Conservation (phyloP, 1,140 invertebrate species). For the Drosophila bifasciata region DNA sequence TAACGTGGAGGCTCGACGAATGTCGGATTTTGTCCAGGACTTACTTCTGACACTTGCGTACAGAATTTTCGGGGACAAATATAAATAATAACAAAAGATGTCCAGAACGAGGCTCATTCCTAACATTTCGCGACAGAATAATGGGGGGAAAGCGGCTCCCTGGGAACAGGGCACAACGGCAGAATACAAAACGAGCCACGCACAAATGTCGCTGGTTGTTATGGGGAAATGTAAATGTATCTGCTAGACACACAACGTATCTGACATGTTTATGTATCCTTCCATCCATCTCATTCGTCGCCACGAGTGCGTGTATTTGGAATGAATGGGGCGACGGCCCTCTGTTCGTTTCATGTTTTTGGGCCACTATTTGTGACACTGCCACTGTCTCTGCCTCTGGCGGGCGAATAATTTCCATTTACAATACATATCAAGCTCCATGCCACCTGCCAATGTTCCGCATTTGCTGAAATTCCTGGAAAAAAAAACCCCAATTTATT, state of each 20-base stretch:
- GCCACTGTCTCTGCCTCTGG: slow-evolving; percentile 1
- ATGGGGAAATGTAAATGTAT: slow-evolving; percentile 64
- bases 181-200: slow-evolving; percentile 54
- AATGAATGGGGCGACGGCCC: neutral
- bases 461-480: slow-evolving; percentile 20
- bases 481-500: slow-evolving; percentile 50
- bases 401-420: slow-evolving; percentile 28
- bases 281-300: slow-evolving; percentile 23
- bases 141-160: slow-evolving; percentile 6
- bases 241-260: slow-evolving; percentile 59
- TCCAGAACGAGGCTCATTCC: too few species aligned
- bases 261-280: slow-evolving; percentile 39
- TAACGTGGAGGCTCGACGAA: slow-evolving; percentile 6
- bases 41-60: too few species aligned
- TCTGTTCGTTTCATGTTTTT: slow-evolving; percentile 28
- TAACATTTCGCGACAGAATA: too few species aligned
- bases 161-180: slow-evolving; percentile 29
- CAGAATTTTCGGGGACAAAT: too few species aligned
- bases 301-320: slow-evolving; percentile 31
- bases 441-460: slow-evolving; percentile 3
- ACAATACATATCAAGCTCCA: slow-evolving; percentile 17
- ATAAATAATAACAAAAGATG: too few species aligned
- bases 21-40: slow-evolving; percentile 25
- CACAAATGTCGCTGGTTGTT: slow-evolving; percentile 61
- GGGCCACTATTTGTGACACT: slow-evolving; percentile 40